Conservation (phyloP, 2,113 vertebrate genomes). For the Phylloscopus whistleri region DNA sequence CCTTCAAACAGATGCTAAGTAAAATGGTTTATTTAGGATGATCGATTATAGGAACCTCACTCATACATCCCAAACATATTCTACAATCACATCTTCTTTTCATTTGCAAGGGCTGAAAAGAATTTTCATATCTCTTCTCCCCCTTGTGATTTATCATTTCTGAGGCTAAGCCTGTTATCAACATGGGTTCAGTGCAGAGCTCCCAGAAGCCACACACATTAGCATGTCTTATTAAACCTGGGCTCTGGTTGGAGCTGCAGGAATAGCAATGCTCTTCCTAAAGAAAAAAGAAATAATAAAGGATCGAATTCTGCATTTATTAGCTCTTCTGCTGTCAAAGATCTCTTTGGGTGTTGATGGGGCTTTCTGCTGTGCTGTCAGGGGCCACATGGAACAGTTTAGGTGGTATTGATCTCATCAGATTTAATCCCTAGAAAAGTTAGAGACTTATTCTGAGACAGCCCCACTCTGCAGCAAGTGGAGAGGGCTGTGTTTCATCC, state of each 20-base stretch:
- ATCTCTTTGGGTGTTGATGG: background rate
- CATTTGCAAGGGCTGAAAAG: slow-evolving; percentile 72
- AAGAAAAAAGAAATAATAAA: slow-evolving; percentile 48
- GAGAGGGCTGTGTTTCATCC: background rate
- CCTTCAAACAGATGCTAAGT: slow-evolving; percentile 66
- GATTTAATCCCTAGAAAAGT: background rate
- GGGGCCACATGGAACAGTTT: background rate
- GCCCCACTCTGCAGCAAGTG: background rate
- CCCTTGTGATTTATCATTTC: slow-evolving; percentile 73
- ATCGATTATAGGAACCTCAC: slow-evolving; percentile 68
- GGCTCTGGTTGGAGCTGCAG: slow-evolving; percentile 51
- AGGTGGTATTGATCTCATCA: slow-evolving; percentile 9
- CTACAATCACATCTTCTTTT: slow-evolving; percentile 77
- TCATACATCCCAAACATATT: slow-evolving; percentile 66
- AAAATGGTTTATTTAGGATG: slow-evolving; percentile 72
- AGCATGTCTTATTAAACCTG: slow-evolving; percentile 76
- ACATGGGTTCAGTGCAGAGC: slow-evolving; percentile 69
- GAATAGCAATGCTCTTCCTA: background rate
- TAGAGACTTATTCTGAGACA: background rate
- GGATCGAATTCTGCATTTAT: slow-evolving; percentile 43
- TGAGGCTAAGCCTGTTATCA: slow-evolving; percentile 73
- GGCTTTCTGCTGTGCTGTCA: background rate
- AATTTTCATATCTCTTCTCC: slow-evolving; percentile 72
- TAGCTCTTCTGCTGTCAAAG: slow-evolving; percentile 7
- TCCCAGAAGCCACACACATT: slow-evolving; percentile 70